Base-by-base conservation (phyloP, 2,797 vertebrate genomes). In the Anguilla anguilla region DNA sequence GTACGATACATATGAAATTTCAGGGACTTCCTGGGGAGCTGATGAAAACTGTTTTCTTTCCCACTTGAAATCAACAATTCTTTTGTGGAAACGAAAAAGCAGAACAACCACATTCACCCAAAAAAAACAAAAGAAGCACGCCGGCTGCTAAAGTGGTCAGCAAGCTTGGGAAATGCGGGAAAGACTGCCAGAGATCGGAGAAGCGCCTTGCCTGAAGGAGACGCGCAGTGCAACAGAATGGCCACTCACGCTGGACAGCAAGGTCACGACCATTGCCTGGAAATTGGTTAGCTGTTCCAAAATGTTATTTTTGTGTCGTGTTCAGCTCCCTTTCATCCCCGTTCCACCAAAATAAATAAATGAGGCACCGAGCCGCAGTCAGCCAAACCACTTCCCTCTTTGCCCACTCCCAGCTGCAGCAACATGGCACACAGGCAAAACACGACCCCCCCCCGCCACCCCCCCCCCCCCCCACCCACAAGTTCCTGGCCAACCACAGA, bases 381-480 rank as follows among this genome's bases (percentile, higher is more conserved):
- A 95, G 93, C 94, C 93, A 93, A 95, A 95, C 94, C 94, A 95
- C 95, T 95, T 96, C 96, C 95, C 95, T 93, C 93, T 89, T 91
- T 92, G 90, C 91, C 91, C 89, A 87, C 90, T 92, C 91, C 89
- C 82, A 92, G 92, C 95, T 95, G 31, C 95, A 94, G 64, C 0
- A 89, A 88, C 91, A 87, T 13, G 4, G 22, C 81, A 84, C 51
- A 13, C 31, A 17, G 31, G 11, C 64, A 87, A 43, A 89, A 35
- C 35, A 35, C 35, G 35, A 35, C 88, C 90, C 88, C 17, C 39
- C 35, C 31, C n/a, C n/a, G n/a, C n/a, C n/a, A n/a, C n/a, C n/a
- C n/a, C n/a, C 72, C n/a, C 88, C 90, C 88, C 17, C 39, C 35
- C 31, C 74, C 69, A 2, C 69, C 10, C 9, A 9, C 25, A 1